Conservation (phyloP, 2,888 invertebrate species). For the Siphonodentalium dalli region DNA sequence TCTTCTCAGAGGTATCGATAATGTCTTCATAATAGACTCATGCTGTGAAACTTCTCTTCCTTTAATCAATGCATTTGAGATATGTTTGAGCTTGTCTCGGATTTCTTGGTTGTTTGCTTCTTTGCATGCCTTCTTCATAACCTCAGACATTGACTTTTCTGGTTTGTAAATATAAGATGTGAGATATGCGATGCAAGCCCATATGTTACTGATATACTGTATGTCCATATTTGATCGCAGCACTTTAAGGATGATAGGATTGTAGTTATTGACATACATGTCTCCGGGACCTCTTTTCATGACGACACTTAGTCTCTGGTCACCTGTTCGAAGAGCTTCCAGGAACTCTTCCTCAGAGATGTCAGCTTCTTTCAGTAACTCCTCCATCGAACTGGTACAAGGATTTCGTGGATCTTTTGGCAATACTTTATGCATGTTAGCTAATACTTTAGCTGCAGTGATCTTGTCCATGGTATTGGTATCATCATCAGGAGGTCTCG, state of each 20-base stretch:
- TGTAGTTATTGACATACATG: slow-evolving; percentile 21
- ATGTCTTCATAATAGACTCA: slow-evolving; percentile 19
- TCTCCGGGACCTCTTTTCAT: slow-evolving; percentile 20
- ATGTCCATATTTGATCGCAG: slow-evolving; percentile 24
- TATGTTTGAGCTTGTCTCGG: slow-evolving; percentile 13
- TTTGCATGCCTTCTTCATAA: slow-evolving; percentile 27
- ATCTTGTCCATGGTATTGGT: not conserved
- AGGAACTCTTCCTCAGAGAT: slow-evolving; percentile 12
- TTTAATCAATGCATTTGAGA: slow-evolving; percentile 18
- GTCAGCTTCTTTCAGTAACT: slow-evolving; percentile 8
- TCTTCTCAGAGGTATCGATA: slow-evolving; percentile 22
- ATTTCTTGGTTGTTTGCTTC: slow-evolving; percentile 18
- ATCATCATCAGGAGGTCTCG: slow-evolving; percentile 16
- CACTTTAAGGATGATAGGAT: slow-evolving; percentile 12
- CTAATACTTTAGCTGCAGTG: slow-evolving; percentile 3
- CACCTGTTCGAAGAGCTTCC: slow-evolving; percentile 3
- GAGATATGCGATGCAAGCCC: slow-evolving; percentile 28
- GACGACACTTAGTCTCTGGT: slow-evolving; percentile 8
- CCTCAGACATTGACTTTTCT: slow-evolving; percentile 22
- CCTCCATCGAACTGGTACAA: not conserved
- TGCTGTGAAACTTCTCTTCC: slow-evolving; percentile 26
- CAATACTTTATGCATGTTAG: slow-evolving; percentile 8
- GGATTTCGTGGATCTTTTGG: slow-evolving; percentile 1
- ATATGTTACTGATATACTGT: slow-evolving; percentile 22
- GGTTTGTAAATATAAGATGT: slow-evolving; percentile 29